Evolutionary conservation across 2,888 invertebrate species (phyloP), one percentile per base, ranked within the genome.

Genomic region (Tinea trinotella): DNA sequence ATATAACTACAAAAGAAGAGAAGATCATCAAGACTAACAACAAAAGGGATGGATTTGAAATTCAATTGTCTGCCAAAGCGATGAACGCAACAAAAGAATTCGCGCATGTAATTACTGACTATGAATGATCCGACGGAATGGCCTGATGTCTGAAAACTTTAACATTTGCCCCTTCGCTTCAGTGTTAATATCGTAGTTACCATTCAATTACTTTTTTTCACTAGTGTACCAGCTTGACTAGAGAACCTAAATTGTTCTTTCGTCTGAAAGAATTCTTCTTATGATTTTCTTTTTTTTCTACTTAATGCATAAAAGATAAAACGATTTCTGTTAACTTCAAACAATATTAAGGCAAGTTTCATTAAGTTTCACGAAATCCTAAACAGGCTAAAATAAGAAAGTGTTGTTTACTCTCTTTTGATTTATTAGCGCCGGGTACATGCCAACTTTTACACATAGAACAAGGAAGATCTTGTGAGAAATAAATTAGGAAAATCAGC

Each of bases 91-190:
- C 70, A 71, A 78, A 73, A 65, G 68, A 71, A 67, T 65, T 60
- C 57, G 67, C 65, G 70, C 72, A 72, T 74, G 68, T 74, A 76
- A 77, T 76, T 78, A 77, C 74, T 50, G 60, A 61, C 62, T 64
- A 68, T 67, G 70, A 74, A 75, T 68, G 62, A 64, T 50, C 59
- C 61, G 62, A 61, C 59, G 57, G 62, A 71, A 71, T 70, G 65
- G 61, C 67, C 70, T 67, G 68, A 66, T 60, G 78, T 79, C 77
- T 78, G 77, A 68, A 72, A 77, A 78, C 66, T 81, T 78, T 62
- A 58, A 57, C 58, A 58, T 64, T 64, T 65, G 59, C 60, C 64
- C 59, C 58, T 50, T 58, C 61, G 63, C 59, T 61, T 61, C 46
- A 55, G 54, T 55, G 34, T 54, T 58, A 58, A 58, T 63, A 54